Conservation (phyloP, 2,113 vertebrate species). For the Herpetotheres cachinnans region DNA sequence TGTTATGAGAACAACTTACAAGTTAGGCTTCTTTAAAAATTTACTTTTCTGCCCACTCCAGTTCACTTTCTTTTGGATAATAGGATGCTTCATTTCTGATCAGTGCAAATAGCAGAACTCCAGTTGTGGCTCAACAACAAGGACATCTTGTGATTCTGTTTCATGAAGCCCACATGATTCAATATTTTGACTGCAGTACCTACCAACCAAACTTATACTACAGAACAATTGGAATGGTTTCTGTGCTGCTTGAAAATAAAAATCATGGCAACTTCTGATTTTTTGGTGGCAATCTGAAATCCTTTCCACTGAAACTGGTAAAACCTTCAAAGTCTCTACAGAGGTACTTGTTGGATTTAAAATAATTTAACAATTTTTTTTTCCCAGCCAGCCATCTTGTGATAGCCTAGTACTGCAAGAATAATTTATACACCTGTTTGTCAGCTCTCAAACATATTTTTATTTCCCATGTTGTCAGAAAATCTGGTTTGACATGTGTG, state of each 20-base stretch:
- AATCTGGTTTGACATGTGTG: neutral
- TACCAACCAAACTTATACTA: neutral
- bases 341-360: neutral
- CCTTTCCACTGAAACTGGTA: neutral
- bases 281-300: neutral
- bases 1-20: conserved; percentile 20
- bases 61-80: conserved; percentile 16
- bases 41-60: neutral
- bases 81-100: conserved; percentile 4
- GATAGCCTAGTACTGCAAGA: neutral
- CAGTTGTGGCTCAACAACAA: neutral
- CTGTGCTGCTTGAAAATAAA: neutral
- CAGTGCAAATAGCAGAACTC: neutral
- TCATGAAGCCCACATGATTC: neutral
- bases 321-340: neutral
- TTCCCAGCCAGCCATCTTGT: neutral
- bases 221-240: neutral
- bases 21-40: conserved; percentile 1
- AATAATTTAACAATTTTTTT: neutral
- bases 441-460: neutral
- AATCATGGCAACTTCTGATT: neutral
- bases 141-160: neutral
- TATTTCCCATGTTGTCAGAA: neutral
- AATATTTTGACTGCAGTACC: neutral
- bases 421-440: neutral